Evolutionary conservation across 2,797 vertebrate genomes (phyloP).

Genomic region (Cirrhinus mrigala): DNA sequence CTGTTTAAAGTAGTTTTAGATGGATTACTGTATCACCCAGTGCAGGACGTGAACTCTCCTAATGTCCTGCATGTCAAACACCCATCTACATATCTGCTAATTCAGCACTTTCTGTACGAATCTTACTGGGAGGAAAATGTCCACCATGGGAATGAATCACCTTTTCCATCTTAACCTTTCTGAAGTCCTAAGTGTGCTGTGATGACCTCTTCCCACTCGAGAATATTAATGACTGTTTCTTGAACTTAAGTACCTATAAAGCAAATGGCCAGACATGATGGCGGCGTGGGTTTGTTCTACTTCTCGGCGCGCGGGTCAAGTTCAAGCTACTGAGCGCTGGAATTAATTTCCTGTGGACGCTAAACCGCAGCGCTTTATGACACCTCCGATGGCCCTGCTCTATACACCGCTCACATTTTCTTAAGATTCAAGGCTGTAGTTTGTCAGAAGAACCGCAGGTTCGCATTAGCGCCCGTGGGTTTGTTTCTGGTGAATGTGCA

Average conservation of each 20-base stretch:
- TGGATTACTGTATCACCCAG: background rate
- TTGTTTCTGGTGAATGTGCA: slow-evolving; percentile 12
- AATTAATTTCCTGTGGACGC: slow-evolving; percentile 37
- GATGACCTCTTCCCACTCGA: background rate
- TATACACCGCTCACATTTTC: slow-evolving; percentile 29
- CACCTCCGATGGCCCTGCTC: background rate
- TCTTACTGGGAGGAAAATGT: background rate
- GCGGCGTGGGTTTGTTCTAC: slow-evolving; percentile 56
- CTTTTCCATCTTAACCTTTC: background rate
- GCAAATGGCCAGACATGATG: slow-evolving; percentile 41
- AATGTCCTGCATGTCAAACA: background rate
- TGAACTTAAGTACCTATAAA: slow-evolving; percentile 9
- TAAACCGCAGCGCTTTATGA: slow-evolving; percentile 37
- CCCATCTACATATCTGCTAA: background rate
- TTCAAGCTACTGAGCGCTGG: slow-evolving; percentile 41
- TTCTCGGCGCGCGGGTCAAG: slow-evolving; percentile 35
- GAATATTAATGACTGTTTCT: slow-evolving; percentile 36
- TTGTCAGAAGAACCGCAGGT: background rate
- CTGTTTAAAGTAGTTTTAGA: background rate
- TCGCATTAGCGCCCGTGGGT: background rate
- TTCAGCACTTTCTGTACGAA: background rate
- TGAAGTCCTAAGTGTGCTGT: slow-evolving; percentile 11
- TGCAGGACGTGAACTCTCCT: background rate
- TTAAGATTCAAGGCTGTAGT: slow-evolving; percentile 36
- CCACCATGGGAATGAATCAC: background rate